These are phyloP conservation scores for Arion vulgaris DNA, from an alignment of 1,140 invertebrate genomes.

Conservation along the genomic window DNA sequence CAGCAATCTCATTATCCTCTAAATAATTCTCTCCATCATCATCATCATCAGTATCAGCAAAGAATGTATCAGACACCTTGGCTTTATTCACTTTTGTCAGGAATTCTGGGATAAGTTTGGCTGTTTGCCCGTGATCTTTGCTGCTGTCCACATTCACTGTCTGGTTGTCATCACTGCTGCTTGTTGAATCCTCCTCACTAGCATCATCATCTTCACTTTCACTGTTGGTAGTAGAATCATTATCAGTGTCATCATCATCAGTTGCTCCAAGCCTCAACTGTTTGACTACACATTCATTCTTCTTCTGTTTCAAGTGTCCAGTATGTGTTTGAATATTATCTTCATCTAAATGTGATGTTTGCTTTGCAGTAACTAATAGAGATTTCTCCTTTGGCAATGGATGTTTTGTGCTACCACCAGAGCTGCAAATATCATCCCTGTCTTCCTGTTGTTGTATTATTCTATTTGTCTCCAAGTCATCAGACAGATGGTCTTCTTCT, in stretches of 20 bases:
- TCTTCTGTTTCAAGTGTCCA: too few relatives aligned
- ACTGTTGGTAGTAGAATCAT: slow-evolving; percentile 8
- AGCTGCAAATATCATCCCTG: neutral
- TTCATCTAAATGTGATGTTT: neutral
- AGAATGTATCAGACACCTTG: slow-evolving; percentile 1
- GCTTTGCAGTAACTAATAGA: neutral
- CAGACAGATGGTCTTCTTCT: neutral
- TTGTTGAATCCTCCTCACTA: neutral
- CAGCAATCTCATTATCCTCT: neutral
- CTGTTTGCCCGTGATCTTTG: neutral
- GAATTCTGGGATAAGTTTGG: slow-evolving; percentile 12
- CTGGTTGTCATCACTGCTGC: neutral
- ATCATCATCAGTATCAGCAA: slow-evolving; percentile 21
- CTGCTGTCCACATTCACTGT: neutral
- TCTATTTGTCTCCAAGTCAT: slow-evolving; percentile 3
- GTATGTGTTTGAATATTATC: too few relatives aligned
- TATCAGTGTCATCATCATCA: slow-evolving; percentile 32
- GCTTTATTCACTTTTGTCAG: neutral
- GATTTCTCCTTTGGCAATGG: neutral
- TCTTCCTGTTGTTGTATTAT: neutral
- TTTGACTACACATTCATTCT: slow-evolving; percentile 34
- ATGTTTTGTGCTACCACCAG: neutral
- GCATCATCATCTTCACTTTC: slow-evolving; percentile 1
- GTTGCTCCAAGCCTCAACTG: slow-evolving; percentile 4
- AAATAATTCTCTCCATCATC: neutral